A percentile compares a stretch with the other conserved stretches of the same genome.
Conservation (phyloP, 2,888 invertebrate species). For the Eudasyphora cyanicolor region DNA sequence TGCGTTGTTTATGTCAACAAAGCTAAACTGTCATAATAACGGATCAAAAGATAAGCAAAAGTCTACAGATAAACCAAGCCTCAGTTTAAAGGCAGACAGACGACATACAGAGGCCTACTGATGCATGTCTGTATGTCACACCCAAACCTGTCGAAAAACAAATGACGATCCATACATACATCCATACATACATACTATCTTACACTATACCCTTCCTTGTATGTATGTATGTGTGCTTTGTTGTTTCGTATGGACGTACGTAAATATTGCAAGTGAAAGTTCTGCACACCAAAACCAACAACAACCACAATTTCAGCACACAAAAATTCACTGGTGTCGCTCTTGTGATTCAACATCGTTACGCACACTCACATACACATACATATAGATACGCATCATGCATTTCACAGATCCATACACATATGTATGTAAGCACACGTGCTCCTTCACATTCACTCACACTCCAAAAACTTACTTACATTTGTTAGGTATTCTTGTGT, state of each 20-base stretch:
- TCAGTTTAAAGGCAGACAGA: conserved; percentile 20
- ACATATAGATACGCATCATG: not conserved
- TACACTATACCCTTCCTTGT: too few species aligned
- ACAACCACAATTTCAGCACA: conserved; percentile 25
- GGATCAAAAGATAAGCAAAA: conserved; percentile 41
- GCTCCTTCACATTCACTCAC: conserved; percentile 53
- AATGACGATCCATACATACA: conserved; percentile 51
- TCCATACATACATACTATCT: conserved; percentile 56
- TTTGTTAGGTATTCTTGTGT: not conserved
- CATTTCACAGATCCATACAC: conserved; percentile 9
- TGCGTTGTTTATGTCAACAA: not conserved
- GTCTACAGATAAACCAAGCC: conserved; percentile 47
- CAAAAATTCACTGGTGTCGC: conserved; percentile 24
- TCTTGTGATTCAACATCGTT: conserved; percentile 7
- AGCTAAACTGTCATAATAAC: conserved; percentile 37
- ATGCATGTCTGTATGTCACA: not conserved
- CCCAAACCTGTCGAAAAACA: not conserved
- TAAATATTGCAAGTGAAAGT: conserved; percentile 63
- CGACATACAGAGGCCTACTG: not conserved
- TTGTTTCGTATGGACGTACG: conserved; percentile 17
- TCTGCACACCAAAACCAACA: conserved; percentile 52
- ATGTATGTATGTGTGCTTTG: conserved; percentile 41
- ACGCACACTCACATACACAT: not conserved
- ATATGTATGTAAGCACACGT: conserved; percentile 37
- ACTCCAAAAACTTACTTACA: conserved; percentile 20